Conservation (phyloP, 2,888 invertebrate species). For the Philonicus albiceps region DNA sequence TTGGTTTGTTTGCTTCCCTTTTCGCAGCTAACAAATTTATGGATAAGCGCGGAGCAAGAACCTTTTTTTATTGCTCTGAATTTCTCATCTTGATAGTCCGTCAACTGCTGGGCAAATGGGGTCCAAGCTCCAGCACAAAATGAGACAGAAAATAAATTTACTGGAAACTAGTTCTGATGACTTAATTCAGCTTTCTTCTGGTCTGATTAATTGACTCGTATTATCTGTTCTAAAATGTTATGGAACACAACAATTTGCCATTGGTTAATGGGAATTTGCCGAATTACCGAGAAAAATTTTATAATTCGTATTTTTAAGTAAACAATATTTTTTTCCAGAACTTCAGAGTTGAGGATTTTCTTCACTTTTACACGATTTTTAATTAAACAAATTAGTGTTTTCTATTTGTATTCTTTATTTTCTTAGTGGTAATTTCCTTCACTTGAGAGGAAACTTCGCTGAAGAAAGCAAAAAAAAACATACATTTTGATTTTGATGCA, state of each 20-base stretch:
- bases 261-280: background rate
- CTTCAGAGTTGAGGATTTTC: too few relatives aligned
- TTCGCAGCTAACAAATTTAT: constrained; percentile 41
- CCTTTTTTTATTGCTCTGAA: constrained; percentile 40
- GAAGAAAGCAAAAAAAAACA: too few relatives aligned
- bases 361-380: too few relatives aligned
- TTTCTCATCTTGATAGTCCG: constrained; percentile 45
- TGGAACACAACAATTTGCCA: background rate
- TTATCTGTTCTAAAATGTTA: constrained; percentile 9
- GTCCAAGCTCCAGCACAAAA: background rate
- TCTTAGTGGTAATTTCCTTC: too few relatives aligned
- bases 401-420: too few relatives aligned
- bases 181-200: constrained; percentile 32
- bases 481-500: too few relatives aligned
- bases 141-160: constrained; percentile 40
- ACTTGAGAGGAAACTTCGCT: too few relatives aligned
- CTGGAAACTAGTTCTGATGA: constrained; percentile 44
- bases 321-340: background rate
- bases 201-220: constrained; percentile 25
- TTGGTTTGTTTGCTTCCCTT: constrained; percentile 33
- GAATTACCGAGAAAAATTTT: background rate
- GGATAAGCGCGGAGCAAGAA: constrained; percentile 37
- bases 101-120: constrained; percentile 37
- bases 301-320: background rate
- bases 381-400: too few relatives aligned